These are phyloP conservation scores for Cylas formicarius DNA, from an alignment of 1,140 invertebrate species.

Conservation along the genomic window DNA sequence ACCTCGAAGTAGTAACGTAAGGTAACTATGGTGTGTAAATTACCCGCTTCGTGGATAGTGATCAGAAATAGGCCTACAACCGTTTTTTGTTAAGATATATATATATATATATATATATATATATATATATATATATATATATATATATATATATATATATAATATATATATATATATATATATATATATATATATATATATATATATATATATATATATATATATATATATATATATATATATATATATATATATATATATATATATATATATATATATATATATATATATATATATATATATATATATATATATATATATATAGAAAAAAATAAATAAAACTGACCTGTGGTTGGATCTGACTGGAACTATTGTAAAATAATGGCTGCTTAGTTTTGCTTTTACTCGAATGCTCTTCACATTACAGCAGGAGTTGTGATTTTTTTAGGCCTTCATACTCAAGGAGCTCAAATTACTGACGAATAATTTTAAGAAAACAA, in stretches of 20 bases:
- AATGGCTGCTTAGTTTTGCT: too few species aligned
- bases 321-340: slow-evolving; percentile 7
- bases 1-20: slow-evolving; percentile 24
- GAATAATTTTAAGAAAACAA: too few species aligned
- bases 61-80: not conserved
- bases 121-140: slow-evolving; percentile 3
- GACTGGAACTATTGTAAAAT: too few species aligned
- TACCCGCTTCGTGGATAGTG: not conserved
- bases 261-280: slow-evolving; percentile 8
- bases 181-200: not conserved
- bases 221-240: slow-evolving; percentile 7
- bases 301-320: slow-evolving; percentile 4
- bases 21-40: slow-evolving; percentile 26
- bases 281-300: slow-evolving; percentile 7
- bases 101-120: slow-evolving; percentile 1
- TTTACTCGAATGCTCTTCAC: too few species aligned
- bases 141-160: slow-evolving; percentile 1
- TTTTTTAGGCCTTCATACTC: too few species aligned
- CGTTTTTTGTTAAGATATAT: not conserved
- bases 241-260: slow-evolving; percentile 7
- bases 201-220: slow-evolving; percentile 2
- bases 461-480: too few species aligned
- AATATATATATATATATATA: not conserved
- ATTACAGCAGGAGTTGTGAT: too few species aligned
- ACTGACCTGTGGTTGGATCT: too few species aligned